Evolutionary conservation across 2,113 vertebrate species (phyloP).

Genomic region (Gallinago paraguaiae): DNA sequence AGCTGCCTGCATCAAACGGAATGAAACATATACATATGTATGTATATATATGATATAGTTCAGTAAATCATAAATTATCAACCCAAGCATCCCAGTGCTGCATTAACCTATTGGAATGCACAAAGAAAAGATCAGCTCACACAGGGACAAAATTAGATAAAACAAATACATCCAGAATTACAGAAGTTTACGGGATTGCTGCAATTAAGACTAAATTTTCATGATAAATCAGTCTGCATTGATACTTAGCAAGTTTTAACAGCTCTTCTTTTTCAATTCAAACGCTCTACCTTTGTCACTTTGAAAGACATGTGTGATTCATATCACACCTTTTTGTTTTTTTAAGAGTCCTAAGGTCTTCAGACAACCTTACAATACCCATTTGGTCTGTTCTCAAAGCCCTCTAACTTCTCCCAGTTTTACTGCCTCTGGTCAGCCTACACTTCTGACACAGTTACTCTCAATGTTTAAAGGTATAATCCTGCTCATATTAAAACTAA

Average conservation of each 20-base stretch:
- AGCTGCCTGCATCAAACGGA: background rate
- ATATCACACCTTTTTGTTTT: background rate
- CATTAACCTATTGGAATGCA: background rate
- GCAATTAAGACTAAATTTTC: background rate
- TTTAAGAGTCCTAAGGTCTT: background rate
- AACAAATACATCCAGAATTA: background rate
- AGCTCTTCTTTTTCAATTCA: background rate
- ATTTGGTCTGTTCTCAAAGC: background rate
- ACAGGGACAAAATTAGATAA: background rate
- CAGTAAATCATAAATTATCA: background rate
- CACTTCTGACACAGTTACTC: background rate
- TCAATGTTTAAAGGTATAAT: background rate
- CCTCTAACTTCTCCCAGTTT: background rate
- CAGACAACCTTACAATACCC: background rate
- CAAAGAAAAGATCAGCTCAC: background rate
- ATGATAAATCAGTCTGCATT: background rate
- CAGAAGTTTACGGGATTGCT: background rate
- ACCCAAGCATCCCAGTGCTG: background rate
- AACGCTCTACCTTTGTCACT: background rate
- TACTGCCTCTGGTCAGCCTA: background rate
- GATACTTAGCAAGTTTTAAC: background rate
- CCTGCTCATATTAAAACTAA: background rate
- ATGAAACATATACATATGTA: background rate
- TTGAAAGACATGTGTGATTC: background rate
- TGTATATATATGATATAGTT: fast-evolving